Evolutionary conservation across 64 coral and sea anemone species (phyloP).

Genomic region (Montipora foliosa): DNA sequence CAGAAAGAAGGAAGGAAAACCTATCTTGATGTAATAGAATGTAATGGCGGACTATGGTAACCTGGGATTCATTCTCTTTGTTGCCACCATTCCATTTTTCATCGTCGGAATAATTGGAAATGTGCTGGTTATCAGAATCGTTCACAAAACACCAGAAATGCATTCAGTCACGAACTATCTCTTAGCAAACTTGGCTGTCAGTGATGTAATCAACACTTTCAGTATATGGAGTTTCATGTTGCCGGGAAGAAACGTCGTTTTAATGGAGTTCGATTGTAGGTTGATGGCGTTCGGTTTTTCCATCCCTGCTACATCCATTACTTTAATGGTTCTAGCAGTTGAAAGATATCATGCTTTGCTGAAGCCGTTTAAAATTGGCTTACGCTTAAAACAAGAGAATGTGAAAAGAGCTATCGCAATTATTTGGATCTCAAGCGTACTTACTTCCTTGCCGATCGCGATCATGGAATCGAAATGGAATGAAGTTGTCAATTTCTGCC

Average conservation of each 20-base stretch:
- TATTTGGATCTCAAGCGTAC: neutral
- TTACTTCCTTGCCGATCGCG: neutral
- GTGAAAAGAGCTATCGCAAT: neutral
- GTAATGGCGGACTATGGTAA: neutral
- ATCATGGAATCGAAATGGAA: neutral
- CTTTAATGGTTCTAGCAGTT: neutral
- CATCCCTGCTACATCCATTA: neutral
- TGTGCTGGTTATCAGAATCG: conserved; percentile 3
- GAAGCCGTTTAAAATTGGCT: neutral
- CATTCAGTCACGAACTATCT: conserved; percentile 29
- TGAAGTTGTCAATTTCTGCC: neutral
- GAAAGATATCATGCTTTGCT: conserved; percentile 12
- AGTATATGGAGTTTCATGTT: neutral
- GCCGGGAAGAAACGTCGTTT: neutral
- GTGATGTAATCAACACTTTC: conserved; percentile 5
- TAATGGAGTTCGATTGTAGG: neutral
- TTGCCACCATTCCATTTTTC: neutral
- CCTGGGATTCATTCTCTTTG: neutral
- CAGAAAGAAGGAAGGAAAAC: neutral
- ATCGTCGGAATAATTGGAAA: neutral
- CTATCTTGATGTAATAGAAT: no score
- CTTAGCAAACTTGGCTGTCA: conserved; percentile 24
- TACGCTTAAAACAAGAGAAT: neutral
- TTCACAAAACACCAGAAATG: conserved; percentile 13
- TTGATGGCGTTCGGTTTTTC: neutral